Evolutionary conservation across 2,113 vertebrate species (phyloP).

Genomic region (Acrocephalus kingi): DNA sequence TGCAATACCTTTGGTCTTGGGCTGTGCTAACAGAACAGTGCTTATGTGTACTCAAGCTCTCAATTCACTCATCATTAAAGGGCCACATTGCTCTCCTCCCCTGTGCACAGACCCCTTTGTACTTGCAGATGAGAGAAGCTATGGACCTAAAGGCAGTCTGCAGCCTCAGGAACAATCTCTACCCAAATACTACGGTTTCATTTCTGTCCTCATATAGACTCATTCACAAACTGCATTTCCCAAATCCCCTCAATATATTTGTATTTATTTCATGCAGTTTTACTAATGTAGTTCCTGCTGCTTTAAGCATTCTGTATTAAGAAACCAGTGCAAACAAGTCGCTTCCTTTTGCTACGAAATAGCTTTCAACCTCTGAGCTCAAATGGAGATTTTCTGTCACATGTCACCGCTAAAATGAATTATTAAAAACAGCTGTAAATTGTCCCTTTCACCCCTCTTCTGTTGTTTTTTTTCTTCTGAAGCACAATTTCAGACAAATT

Average conservation of each 20-base stretch:
- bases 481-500: constrained; percentile 7
- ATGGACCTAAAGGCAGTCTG: neutral
- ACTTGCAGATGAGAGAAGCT: neutral
- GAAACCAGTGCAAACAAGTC: neutral
- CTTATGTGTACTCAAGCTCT: neutral
- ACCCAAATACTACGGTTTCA: neutral
- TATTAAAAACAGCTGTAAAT: neutral
- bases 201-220: neutral
- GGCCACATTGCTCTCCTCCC: neutral
- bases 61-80: neutral
- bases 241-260: neutral
- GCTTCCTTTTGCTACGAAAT: neutral
- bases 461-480: neutral
- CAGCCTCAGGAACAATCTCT: neutral
- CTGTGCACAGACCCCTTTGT: neutral
- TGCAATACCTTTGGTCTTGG: constrained; percentile 25
- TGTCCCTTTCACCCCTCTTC: neutral
- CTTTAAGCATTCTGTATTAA: neutral
- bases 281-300: neutral
- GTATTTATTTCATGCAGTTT: neutral
- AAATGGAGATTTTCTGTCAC: neutral
- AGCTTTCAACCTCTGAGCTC: neutral
- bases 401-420: neutral
- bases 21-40: neutral
- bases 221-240: neutral